Evolutionary conservation across 2,113 vertebrate genomes (phyloP).

Genomic region (Echinops telfairi): DNA sequence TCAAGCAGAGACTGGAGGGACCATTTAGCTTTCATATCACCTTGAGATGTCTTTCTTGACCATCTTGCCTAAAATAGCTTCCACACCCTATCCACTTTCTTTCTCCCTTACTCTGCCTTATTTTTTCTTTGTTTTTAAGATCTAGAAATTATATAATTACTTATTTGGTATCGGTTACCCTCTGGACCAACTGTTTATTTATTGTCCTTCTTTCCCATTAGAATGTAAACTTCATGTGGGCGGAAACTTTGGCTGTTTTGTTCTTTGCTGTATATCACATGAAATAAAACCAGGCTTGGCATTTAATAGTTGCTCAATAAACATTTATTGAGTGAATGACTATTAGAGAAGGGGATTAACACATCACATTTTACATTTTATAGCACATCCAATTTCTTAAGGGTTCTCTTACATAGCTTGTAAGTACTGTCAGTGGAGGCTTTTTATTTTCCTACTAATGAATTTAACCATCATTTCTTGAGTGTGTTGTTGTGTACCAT

Average conservation of each 20-base stretch:
- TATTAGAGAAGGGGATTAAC: constrained; percentile 23
- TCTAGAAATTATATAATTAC: neutral
- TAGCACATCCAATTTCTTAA: neutral
- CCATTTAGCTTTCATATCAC: constrained; percentile 23
- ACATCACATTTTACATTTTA: constrained; percentile 14
- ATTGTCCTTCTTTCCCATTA: constrained; percentile 3
- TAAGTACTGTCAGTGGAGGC: neutral
- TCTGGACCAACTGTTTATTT: neutral
- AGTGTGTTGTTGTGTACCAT: neutral
- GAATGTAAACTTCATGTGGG: constrained; percentile 9
- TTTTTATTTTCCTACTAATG: constrained; percentile 9
- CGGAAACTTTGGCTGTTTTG: no score
- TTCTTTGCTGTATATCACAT: constrained; percentile 5
- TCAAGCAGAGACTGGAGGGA: neutral
- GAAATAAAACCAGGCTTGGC: neutral
- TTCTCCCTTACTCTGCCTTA: constrained; percentile 40
- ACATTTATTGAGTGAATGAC: constrained; percentile 41
- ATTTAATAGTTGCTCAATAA: constrained; percentile 21
- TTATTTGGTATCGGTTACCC: neutral
- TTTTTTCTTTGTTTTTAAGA: constrained; percentile 44
- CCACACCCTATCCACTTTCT: neutral
- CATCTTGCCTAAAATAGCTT: neutral
- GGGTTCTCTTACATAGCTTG: neutral
- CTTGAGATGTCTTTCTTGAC: constrained; percentile 41
- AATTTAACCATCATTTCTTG: neutral